A percentile compares a stretch with the other conserved stretches of the same genome.
phyloP scores from a whole-genome alignment of 1,140 invertebrate species.

The Drosophila parabipectinata region DNA sequence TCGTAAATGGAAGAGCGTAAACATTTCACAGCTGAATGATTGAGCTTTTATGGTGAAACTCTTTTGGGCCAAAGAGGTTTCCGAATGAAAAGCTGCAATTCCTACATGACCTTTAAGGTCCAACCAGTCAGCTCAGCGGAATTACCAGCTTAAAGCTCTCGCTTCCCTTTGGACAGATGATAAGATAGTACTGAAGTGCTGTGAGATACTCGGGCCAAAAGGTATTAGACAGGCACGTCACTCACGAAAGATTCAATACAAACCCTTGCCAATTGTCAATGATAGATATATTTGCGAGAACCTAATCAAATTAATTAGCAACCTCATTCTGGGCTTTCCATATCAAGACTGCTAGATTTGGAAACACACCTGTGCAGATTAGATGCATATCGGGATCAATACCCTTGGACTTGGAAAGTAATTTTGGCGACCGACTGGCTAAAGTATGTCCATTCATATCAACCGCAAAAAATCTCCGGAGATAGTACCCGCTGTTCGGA shows the following conservation, averaged over 20 bases:
- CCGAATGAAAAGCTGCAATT: conserved; percentile 7
- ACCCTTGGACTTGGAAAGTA: conserved; percentile 23
- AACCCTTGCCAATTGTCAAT: conserved; percentile 9
- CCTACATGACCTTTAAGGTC: conserved; percentile 26
- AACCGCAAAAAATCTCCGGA: conserved; percentile 21
- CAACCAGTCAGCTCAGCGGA: not conserved
- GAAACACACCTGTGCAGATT: conserved; percentile 27
- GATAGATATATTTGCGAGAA: conserved; percentile 1
- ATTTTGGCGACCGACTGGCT: conserved; percentile 44
- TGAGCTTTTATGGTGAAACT: conserved; percentile 9
- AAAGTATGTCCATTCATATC: conserved; percentile 27
- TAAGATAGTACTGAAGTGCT: conserved; percentile 32
- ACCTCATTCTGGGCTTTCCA: not conserved
- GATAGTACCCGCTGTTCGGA: conserved; percentile 20
- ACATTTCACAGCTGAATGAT: conserved; percentile 17
- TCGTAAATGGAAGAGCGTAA: conserved; percentile 5
- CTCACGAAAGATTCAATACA: not conserved
- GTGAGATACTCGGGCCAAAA: not conserved
- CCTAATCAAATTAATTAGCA: conserved; percentile 58
- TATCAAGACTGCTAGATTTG: not conserved
- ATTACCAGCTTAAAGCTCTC: conserved; percentile 9
- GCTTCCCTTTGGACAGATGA: not conserved
- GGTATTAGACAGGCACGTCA: conserved; percentile 2
- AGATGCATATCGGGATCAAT: conserved; percentile 21
- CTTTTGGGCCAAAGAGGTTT: not conserved